A percentile compares a stretch with the other conserved stretches of the same genome.
These are phyloP conservation scores for Bibio marci DNA, from an alignment of 2,888 invertebrate species.

Conservation along the genomic window DNA sequence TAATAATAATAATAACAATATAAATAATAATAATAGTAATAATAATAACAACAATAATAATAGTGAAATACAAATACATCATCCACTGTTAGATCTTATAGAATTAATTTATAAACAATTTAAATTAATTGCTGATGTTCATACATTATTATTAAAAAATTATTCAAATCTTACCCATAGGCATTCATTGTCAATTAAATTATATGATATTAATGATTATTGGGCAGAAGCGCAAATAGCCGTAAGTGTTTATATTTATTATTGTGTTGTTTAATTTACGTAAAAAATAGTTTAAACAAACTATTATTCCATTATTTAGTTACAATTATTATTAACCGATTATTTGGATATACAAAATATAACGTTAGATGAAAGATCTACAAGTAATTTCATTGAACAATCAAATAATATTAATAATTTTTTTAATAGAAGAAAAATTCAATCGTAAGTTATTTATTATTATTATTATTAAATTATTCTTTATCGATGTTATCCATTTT, in stretches of 20 bases:
- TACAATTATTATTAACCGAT: conserved; percentile 68
- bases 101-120: conserved; percentile 69
- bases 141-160: conserved; percentile 47
- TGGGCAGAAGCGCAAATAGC: conserved; percentile 84
- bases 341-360: conserved; percentile 76
- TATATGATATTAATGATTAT: conserved; percentile 61
- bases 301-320: conserved; percentile 33
- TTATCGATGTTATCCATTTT: conserved; percentile 7
- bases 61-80: conserved; percentile 14
- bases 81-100: conserved; percentile 41
- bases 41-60: too few species aligned
- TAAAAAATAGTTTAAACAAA: background rate
- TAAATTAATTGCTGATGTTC: conserved; percentile 61
- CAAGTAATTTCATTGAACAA: conserved; percentile 26
- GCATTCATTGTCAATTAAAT: conserved; percentile 33
- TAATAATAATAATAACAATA: too few species aligned
- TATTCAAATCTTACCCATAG: conserved; percentile 43
- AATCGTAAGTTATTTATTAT: conserved; percentile 16
- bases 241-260: conserved; percentile 34
- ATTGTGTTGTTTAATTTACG: background rate
- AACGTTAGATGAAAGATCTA: conserved; percentile 38
- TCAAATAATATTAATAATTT: conserved; percentile 33
- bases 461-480: conserved; percentile 1
- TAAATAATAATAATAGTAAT: too few species aligned
- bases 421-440: conserved; percentile 26